Base-by-base conservation (phyloP, 2,797 vertebrate species). In the Hapalemur alaotrensis region DNA sequence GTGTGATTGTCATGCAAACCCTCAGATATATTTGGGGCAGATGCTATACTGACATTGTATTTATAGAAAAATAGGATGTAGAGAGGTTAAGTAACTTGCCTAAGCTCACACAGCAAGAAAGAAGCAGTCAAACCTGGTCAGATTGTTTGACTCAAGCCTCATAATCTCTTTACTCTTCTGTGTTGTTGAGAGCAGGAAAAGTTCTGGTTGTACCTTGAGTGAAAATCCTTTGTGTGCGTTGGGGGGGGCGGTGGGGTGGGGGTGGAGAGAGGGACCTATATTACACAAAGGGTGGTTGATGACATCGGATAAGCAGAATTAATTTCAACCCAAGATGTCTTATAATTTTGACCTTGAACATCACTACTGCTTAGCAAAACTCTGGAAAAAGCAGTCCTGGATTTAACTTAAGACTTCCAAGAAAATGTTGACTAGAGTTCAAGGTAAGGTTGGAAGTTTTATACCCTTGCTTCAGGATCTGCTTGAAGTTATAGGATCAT, bases 341-440 rank as follows among this genome's bases (percentile, higher is more conserved):
- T 94, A 8, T 93, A 32, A 81, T 82, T 95, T 96, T 93, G 76
- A 90, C 35, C 17, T 57, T 90, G 78, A 95, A 32, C 32, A 15
- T 80, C n/a, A 35, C 41, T 30, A 11, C 25, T 89, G 5, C 91
- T 94, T 28, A 22, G 57, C 80, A 89, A 92, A 93, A 22, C 25
- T 73, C 52, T 32, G 73, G 69, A 86, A 85, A 73, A 91, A 97
- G 70, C 38, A 72, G 10, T 63, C 38, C 80, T 97, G 96, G 70
- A 72, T 95, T 93, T 89, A 65, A 78, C 48, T 61, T 82, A 79
- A 69, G 70, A 91, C 65, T 96, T 96, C 57, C 38, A 97, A 95
- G 94, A 93, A 96, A 76, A 73, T 76, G 46, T 38, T 95, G 95
- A 92, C 82, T 63, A 17, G 14, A 35, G 41, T 88, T 95, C 72